Conservation (phyloP, 2,888 invertebrate genomes). For the Acholoe squamosa region DNA sequence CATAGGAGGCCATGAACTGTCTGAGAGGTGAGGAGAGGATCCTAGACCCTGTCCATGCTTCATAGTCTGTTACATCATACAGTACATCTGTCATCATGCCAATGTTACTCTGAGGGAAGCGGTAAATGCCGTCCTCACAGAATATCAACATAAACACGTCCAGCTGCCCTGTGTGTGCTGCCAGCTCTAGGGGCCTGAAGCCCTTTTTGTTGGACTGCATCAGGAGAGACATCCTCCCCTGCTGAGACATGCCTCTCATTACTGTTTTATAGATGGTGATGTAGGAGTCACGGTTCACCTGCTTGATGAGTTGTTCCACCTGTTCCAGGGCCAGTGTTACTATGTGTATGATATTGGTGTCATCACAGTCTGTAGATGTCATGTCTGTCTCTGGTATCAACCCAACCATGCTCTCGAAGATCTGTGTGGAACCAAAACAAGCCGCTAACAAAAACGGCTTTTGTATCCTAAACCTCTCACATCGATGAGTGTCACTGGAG, state of each 20-base stretch:
- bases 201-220: background rate
- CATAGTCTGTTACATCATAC: slow-evolving; percentile 9
- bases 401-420: background rate
- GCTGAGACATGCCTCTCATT: background rate
- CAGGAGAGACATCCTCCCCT: background rate
- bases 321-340: background rate
- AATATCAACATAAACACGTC: background rate
- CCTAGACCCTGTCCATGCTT: background rate
- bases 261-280: background rate
- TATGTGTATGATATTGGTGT: background rate
- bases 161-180: background rate
- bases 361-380: background rate
- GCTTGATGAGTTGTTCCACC: background rate
- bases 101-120: background rate
- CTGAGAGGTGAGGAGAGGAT: background rate
- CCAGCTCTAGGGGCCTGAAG: background rate
- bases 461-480: background rate
- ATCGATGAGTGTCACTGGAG: background rate
- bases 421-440: background rate
- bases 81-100: background rate
- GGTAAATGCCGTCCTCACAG: background rate
- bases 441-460: background rate
- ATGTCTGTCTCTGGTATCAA: background rate
- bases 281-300: background rate
- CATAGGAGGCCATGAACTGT: background rate